Percentiles rank a stretch among this genome's conserved stretches.
Conservation (phyloP, 2,797 vertebrate species). For the Neosilurus hyrtlii region DNA sequence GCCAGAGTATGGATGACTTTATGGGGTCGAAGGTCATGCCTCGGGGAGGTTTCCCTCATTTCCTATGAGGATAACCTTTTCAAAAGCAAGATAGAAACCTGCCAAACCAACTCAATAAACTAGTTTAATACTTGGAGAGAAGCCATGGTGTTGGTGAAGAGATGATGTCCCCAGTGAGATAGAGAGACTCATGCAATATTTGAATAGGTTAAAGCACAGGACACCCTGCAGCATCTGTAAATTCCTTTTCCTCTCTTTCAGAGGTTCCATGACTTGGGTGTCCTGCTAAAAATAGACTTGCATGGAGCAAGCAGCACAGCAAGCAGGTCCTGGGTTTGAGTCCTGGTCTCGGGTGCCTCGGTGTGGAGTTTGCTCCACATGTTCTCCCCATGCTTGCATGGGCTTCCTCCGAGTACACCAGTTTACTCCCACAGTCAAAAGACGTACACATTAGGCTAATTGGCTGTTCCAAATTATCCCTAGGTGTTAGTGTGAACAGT, state of each 20-base stretch:
- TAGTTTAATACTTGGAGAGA: slow-evolving; percentile 25
- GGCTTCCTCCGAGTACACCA: too few relatives aligned
- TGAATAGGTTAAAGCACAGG: slow-evolving; percentile 22
- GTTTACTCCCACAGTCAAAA: too few relatives aligned
- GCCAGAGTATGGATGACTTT: slow-evolving; percentile 31
- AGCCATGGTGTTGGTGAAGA: slow-evolving; percentile 12
- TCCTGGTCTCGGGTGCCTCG: too few relatives aligned
- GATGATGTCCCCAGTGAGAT: slow-evolving; percentile 18
- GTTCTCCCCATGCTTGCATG: too few relatives aligned
- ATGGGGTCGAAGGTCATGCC: slow-evolving; percentile 39
- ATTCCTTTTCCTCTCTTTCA: slow-evolving; percentile 35
- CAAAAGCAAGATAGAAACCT: slow-evolving; percentile 24
- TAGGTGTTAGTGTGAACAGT: too few relatives aligned
- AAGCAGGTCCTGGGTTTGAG: too few relatives aligned
- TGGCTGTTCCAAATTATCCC: too few relatives aligned
- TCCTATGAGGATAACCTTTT: slow-evolving; percentile 38
- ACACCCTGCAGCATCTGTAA: slow-evolving; percentile 26
- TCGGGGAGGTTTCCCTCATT: slow-evolving; percentile 27
- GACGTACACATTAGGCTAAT: too few relatives aligned
- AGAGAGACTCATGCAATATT: slow-evolving; percentile 19
- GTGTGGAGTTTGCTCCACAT: too few relatives aligned
- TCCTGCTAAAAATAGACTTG: background rate
- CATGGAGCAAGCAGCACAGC: too few relatives aligned
- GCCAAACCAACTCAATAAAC: slow-evolving; percentile 36
- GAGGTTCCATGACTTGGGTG: background rate